A percentile compares a stretch with the other conserved stretches of the same genome.
Conservation (phyloP, 2,113 vertebrate species). For the Myxocyprinus asiaticus region DNA sequence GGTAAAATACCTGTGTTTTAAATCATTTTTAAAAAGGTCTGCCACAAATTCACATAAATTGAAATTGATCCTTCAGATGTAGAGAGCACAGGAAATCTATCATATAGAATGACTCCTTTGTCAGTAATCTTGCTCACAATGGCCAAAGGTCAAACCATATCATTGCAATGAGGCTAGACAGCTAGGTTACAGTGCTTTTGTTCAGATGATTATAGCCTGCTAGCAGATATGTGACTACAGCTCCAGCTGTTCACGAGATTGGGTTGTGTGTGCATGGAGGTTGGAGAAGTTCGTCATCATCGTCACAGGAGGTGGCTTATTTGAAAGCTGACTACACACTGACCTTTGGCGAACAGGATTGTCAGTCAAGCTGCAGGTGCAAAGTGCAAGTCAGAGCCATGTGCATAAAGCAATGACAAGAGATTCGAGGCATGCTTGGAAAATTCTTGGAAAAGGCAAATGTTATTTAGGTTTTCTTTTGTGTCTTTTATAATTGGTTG, state of each 20-base stretch:
- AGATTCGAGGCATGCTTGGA: not conserved
- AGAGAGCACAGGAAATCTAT: conserved; percentile 9
- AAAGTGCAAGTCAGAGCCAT: not conserved
- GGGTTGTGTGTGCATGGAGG: not conserved
- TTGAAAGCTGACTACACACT: conserved; percentile 19
- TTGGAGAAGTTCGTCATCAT: conserved; percentile 10
- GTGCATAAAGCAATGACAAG: not conserved
- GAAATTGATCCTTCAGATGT: not conserved
- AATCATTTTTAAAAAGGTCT: not conserved
- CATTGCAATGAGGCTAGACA: conserved; percentile 14
- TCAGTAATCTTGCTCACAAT: conserved; percentile 22
- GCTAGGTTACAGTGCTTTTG: conserved; percentile 32
- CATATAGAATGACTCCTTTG: conserved; percentile 7
- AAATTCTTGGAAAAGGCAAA: conserved; percentile 1
- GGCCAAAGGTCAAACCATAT: conserved; percentile 29
- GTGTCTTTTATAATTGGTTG: not conserved
- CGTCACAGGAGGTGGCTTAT: conserved; percentile 2
- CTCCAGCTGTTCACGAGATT: conserved; percentile 27
- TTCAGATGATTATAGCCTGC: conserved; percentile 29
- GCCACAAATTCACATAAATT: conserved; percentile 14
- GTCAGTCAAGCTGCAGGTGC: conserved; percentile 1
- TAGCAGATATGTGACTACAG: conserved; percentile 1
- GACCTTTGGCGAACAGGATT: conserved; percentile 28
- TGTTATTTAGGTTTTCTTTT: not conserved
- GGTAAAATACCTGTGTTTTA: not conserved